Evolutionary conservation across 1,140 invertebrate genomes (phyloP).

Genomic region (Ladona fulva): DNA sequence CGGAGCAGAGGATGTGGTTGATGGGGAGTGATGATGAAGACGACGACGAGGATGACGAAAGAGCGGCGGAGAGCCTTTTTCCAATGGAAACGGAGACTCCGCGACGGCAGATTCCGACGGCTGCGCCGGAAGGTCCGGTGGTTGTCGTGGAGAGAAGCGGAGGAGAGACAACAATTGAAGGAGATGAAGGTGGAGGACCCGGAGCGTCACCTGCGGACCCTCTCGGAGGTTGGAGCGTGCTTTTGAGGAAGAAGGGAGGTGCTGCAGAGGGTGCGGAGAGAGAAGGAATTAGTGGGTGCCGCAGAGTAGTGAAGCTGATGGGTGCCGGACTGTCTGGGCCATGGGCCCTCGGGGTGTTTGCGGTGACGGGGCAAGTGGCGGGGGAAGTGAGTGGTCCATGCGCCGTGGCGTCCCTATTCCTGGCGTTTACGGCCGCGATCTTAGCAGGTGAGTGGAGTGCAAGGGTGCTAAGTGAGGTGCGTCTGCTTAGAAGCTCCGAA

Average conservation of each 20-base stretch:
- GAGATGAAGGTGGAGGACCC: not conserved
- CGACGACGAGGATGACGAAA: not conserved
- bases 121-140: not conserved
- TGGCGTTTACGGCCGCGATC: not conserved
- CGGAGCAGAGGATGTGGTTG: not conserved
- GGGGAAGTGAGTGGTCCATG: slow-evolving; percentile 11
- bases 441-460: slow-evolving; percentile 1
- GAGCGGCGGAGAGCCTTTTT: not conserved
- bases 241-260: not conserved
- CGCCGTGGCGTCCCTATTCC: not conserved
- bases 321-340: slow-evolving; percentile 1
- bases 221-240: not conserved
- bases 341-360: slow-evolving; percentile 9
- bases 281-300: not conserved
- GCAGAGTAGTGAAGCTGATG: not conserved
- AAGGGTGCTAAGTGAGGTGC: too few species aligned
- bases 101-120: not conserved
- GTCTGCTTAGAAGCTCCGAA: too few species aligned
- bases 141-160: not conserved
- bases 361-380: not conserved
- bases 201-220: not conserved
- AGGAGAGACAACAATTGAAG: not conserved
- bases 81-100: not conserved
- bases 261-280: not conserved
- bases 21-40: not conserved